Conservation (phyloP, 2,113 vertebrate genomes). For the Grus americana region DNA sequence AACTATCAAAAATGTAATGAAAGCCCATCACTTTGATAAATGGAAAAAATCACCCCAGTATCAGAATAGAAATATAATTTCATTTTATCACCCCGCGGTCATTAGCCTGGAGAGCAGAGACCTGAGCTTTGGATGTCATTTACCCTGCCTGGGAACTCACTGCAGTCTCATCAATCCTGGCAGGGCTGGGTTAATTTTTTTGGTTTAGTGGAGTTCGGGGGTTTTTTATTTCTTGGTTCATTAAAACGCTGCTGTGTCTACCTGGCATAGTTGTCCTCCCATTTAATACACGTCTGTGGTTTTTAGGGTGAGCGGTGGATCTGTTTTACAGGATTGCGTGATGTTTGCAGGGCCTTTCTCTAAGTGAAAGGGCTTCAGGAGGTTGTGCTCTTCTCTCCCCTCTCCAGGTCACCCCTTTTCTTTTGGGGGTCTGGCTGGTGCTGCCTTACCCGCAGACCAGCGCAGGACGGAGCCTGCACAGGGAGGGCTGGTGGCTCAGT, state of each 20-base stretch:
- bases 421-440: neutral
- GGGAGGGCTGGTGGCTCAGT: neutral
- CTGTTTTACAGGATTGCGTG: fast-evolving
- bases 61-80: neutral
- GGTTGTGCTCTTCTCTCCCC: neutral
- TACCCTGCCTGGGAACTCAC: neutral
- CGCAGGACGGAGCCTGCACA: neutral
- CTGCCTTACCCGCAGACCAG: neutral
- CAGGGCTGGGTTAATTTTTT: neutral
- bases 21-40: neutral
- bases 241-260: neutral
- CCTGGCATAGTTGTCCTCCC: neutral
- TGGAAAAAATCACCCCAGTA: neutral
- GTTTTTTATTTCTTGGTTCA: neutral
- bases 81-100: neutral
- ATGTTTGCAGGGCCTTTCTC: neutral
- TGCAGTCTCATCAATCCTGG: neutral
- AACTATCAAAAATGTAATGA: constrained; percentile 1
- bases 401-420: neutral
- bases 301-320: neutral
- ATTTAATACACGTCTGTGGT: neutral
- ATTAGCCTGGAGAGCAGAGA: neutral
- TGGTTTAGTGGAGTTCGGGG: neutral
- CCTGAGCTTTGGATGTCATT: neutral
- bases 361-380: neutral